Base-by-base conservation (phyloP, 2,113 vertebrate species). In the Megaleporinus macrocephalus region DNA sequence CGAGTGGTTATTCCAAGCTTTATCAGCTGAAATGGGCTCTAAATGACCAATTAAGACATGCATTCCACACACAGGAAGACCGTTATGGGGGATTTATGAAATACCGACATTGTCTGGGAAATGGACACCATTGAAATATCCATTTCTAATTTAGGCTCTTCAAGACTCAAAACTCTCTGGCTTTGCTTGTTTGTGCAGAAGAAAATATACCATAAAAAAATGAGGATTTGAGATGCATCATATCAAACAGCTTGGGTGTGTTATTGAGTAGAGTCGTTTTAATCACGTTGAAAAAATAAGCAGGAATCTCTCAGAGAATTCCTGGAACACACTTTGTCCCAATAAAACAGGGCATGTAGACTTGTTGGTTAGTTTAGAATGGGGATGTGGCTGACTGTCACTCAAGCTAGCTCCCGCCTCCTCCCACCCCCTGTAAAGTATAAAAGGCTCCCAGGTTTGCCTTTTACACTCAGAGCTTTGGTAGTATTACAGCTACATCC, bases 391-490 rank as follows among this genome's bases (percentile, higher is more conserved):
- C 82, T 76, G 80, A 47, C 78, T 86, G 82, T 86, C 84, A 88
- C 76, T 86, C 89, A 78, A 29, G 68, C 51, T 47, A 77, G 76
- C 87, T 90, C 91, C 90, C 91, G 90, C 89, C 88, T 89, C 84
- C 76, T 63, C 63, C 70, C 66, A 65, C 86, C 86, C 86, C 86
- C 86, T 76, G 81, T 85, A 78, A 87, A 87, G 85, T 92, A 92
- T 94, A 95, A 93, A 93, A 86, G 91, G 85, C 70, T 66, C 81
- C 85, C 83, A 73, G 84, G 82, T 87, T 72, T 86, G 87, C 83
- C 84, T 87, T 47, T 85, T 79, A 85, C 81, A 90, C 79, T 80
- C 93, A 92, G 92, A 90, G 88, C 88, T 90, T 90, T 88, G 90
- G 87, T 87, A 80, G 90, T 90, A 84, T 89, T 87, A 90, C 86